These are phyloP conservation scores for Origma solitaria DNA, from an alignment of 2,113 vertebrate genomes.

Conservation along the genomic window DNA sequence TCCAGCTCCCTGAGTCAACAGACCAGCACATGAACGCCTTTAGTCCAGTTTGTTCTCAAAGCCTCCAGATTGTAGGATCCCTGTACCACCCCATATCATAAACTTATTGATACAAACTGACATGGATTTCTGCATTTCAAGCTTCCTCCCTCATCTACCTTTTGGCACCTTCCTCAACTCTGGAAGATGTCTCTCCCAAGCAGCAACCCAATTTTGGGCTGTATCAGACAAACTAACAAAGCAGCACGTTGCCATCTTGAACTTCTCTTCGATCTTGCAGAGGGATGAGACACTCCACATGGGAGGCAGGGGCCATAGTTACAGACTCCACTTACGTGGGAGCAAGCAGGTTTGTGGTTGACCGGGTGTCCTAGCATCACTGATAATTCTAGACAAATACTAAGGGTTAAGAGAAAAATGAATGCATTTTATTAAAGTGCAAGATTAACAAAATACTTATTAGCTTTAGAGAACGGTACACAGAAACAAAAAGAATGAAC, in stretches of 20 bases:
- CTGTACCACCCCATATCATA: not conserved
- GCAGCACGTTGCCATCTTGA: not conserved
- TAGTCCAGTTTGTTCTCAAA: not conserved
- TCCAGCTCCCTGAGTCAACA: not conserved
- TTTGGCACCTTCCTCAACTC: not conserved
- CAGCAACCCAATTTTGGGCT: not conserved
- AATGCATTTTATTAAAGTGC: not conserved
- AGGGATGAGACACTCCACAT: accelerated
- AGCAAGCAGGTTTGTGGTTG: not conserved
- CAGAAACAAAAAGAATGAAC: not conserved
- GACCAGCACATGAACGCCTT: not conserved
- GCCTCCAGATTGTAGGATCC: not conserved
- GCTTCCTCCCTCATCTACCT: not conserved
- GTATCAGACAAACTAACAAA: not conserved
- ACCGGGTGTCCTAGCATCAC: not conserved
- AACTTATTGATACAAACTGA: not conserved
- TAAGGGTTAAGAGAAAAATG: not conserved
- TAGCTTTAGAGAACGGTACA: not conserved
- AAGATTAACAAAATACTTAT: not conserved
- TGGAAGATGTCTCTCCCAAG: not conserved
- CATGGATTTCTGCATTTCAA: not conserved
- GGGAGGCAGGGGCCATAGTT: not conserved
- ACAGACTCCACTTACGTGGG: not conserved
- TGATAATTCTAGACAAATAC: not conserved
- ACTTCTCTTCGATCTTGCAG: not conserved